Base-by-base conservation (phyloP, 2,888 invertebrate species). In the Caenorhabditis auriculariae region DNA sequence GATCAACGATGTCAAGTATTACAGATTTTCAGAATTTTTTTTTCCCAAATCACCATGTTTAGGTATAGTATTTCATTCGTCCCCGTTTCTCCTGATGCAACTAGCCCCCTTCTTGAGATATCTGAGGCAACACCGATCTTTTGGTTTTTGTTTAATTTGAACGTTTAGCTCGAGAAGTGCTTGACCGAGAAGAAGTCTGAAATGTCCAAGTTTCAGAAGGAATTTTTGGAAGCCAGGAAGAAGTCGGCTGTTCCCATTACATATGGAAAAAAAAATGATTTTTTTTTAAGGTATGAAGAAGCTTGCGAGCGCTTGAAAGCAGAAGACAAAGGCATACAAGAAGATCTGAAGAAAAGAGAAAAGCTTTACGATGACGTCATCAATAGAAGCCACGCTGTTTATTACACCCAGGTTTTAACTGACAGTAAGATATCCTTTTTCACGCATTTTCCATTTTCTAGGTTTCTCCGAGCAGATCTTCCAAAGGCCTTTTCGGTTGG, bases 201-300 rank as follows among this genome's bases (percentile, higher is more conserved):
- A 37, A 78, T 81, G 81, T 27, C 65, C 17, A 59, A 62, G 27
- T 82, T 82, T 52, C 79, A 81, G 54, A 65, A 58, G 35, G 81
- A 82, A 38, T 81, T 69, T 60, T 66, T 72, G 39, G 76, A 77
- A 3, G 70, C 78, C 0, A 81, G 78, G 56, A 66, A 66, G 46
- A 75, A 66, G 76, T 79, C n/a, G 15, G 17, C 23, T 29, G 44
- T 2, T n/a, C n/a, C n/a, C n/a, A n/a, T n/a, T n/a, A n/a, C n/a
- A 53, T 37, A 44, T 23, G 32, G 19, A 45, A 24, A 45, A 52
- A 7, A 52, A 50, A 28, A 6, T 39, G 21, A 54, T 4, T 23
- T 24, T 35, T 32, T 1, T 3, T 70, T 38, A 28, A 77, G 77
- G 43, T 78, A 66, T 49, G 78, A 78, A 54, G 76, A 58, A 15